Conservation (phyloP, 2,113 vertebrate species). For the Todiramphus saurophagus region DNA sequence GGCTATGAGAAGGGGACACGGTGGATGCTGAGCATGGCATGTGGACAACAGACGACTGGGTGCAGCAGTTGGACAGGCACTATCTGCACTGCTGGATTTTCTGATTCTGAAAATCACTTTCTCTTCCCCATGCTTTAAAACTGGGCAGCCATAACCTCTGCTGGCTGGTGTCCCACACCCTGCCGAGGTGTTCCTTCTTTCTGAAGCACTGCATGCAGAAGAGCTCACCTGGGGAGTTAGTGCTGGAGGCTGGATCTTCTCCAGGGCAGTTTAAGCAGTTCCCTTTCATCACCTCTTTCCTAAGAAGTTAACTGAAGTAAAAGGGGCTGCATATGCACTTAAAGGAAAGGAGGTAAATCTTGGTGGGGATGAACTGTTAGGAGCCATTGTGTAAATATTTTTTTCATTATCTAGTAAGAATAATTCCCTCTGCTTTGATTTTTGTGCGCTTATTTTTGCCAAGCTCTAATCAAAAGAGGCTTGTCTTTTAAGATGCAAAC, state of each 20-base stretch:
- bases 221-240: not conserved
- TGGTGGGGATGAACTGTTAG: not conserved
- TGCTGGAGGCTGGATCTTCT: not conserved
- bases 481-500: not conserved
- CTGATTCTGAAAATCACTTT: not conserved
- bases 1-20: not conserved
- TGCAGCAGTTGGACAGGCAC: not conserved
- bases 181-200: not conserved
- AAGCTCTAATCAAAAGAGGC: not conserved
- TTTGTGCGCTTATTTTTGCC: not conserved
- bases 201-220: not conserved
- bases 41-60: accelerated
- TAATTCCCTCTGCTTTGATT: not conserved
- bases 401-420: not conserved
- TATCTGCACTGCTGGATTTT: accelerated
- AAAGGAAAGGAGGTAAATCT: not conserved
- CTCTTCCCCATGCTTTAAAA: not conserved
- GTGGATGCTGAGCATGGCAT: accelerated
- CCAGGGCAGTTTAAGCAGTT: not conserved
- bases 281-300: not conserved
- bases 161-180: not conserved
- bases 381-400: not conserved
- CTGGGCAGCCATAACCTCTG: not conserved
- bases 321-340: not conserved
- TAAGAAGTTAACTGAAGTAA: not conserved